Evolutionary conservation across 2,797 vertebrate species (phyloP), one percentile per base, ranked within the genome.

Genomic region (Gouania willdenowi): DNA sequence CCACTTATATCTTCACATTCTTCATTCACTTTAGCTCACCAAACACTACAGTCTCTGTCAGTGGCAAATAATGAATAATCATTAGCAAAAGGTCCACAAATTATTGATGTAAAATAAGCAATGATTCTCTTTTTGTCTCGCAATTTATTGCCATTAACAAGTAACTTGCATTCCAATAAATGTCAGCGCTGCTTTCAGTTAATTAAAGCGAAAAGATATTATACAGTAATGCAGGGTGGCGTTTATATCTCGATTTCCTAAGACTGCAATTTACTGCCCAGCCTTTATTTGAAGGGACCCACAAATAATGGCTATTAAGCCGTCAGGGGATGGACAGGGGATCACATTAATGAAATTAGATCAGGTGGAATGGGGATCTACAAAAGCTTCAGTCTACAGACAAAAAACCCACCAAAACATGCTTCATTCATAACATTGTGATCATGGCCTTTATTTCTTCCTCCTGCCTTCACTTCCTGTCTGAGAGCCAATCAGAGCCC

Each of bases 161-260:
- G 92, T 91, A 94, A 94, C 87, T 92, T 90, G 91, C 83, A 89
- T 93, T 92, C 91, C 91, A 97, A 94, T 96, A 96, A 95, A 93
- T 89, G 91, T 94, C 94, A 91, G 90, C 88, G 92, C 92, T 87
- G 88, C 93, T 95, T 96, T 95, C 91, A 90, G 91, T 97, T 97
- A 98, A 97, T 96, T 96, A 98, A 98, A 97, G 94, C 92, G 91
- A n/a, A 93, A 93, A 96, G 95, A 97, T 98, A 97, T 90, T 92
- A 93, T 88, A 88, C 87, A 89, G 89, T 94, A 94, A 94, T 89
- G 91, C 90, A 88, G 90, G 92, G 87, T 92, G 93, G 92, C 93
- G 84, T 95, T 97, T 95, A 94, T 93, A 92, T 90, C 91, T 94
- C 92, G 89, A 91, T 97, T 97, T 95, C 93, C 79, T 86, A 91